Evolutionary conservation across 2,113 vertebrate genomes (phyloP).

Genomic region (Leucopsar rothschildi): DNA sequence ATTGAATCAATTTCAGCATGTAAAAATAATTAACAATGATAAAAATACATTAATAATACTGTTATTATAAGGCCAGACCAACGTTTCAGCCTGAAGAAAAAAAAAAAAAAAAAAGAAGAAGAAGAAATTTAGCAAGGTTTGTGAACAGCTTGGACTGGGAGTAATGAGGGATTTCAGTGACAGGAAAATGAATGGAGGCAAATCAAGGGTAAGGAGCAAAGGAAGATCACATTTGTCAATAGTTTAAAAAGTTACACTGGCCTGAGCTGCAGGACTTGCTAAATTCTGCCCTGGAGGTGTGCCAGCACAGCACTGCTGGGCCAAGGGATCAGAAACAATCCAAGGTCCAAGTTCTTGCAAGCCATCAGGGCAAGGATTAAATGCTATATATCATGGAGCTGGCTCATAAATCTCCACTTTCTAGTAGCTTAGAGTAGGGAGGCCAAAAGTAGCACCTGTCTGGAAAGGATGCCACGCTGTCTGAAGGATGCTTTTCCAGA

Average conservation of each 20-base stretch:
- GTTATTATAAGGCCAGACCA: conserved; percentile 60
- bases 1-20: conserved; percentile 71
- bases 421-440: conserved; percentile 25
- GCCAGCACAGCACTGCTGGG: neutral
- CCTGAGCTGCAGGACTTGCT: conserved; percentile 14
- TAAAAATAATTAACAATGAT: conserved; percentile 72
- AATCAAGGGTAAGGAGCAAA: conserved; percentile 41
- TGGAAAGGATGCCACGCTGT: neutral
- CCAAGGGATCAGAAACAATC: conserved; percentile 20
- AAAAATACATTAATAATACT: conserved; percentile 67
- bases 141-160: neutral
- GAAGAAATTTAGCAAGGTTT: conserved; percentile 3
- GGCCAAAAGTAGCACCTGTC: conserved; percentile 48
- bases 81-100: conserved; percentile 6
- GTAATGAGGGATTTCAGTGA: conserved; percentile 40
- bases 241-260: conserved; percentile 13
- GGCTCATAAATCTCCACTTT: conserved; percentile 38
- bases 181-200: conserved; percentile 46
- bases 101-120: neutral
- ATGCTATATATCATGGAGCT: neutral
- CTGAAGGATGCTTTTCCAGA: conserved; percentile 27
- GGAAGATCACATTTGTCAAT: conserved; percentile 55
- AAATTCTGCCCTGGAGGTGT: conserved; percentile 25
- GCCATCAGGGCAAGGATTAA: conserved; percentile 11
- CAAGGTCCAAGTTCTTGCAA: conserved; percentile 18